Evolutionary conservation across 2,113 vertebrate species (phyloP).

Genomic region (Pelecanus crispus): DNA sequence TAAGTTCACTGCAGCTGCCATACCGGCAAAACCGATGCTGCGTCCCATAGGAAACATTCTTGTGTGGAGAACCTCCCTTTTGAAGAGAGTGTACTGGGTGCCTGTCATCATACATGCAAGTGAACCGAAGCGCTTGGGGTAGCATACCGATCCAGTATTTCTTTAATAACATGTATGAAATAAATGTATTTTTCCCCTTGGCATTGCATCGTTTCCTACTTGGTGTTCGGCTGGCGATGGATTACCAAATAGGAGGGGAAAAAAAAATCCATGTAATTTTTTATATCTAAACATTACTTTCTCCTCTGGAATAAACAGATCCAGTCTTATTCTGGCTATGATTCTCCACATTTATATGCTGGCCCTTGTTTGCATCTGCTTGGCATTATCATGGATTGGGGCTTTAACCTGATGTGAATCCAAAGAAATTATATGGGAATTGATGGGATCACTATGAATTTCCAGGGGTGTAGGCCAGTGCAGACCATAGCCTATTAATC

Average conservation of each 20-base stretch:
- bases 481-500: slow-evolving; percentile 2
- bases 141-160: background rate
- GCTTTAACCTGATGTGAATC: slow-evolving; percentile 25
- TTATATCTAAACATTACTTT: background rate
- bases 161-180: background rate
- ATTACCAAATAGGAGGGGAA: background rate
- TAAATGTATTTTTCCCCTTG: background rate
- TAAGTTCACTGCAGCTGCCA: background rate
- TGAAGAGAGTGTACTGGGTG: background rate
- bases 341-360: background rate
- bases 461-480: background rate
- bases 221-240: background rate
- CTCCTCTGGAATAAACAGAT: background rate
- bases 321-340: background rate
- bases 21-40: background rate
- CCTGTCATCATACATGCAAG: background rate
- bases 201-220: background rate
- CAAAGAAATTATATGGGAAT: background rate
- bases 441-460: slow-evolving; percentile 13
- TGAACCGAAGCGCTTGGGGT: background rate
- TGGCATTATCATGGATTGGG: background rate
- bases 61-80: background rate
- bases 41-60: background rate
- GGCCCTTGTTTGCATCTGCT: slow-evolving; percentile 19
- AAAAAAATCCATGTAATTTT: background rate